phyloP scores from a whole-genome alignment of 1,140 invertebrate species.

The Trinorchestia longiramus region DNA sequence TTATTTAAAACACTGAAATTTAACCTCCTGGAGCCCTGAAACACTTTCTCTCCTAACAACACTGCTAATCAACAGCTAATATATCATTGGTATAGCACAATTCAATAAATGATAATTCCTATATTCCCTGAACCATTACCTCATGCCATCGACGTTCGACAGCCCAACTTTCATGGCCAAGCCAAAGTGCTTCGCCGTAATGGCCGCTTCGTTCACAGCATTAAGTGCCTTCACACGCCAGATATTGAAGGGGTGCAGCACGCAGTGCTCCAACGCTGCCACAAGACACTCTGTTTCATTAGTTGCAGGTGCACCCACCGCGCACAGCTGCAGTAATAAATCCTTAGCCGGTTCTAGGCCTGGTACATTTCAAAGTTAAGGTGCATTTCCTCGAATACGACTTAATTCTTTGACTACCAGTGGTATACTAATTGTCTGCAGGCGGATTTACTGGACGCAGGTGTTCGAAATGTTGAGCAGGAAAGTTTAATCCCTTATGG shows the following conservation, averaged over 20 bases:
- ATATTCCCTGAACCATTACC: neutral
- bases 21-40: no score
- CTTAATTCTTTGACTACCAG: no score
- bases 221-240: slow-evolving; percentile 35
- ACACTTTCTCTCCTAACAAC: no score
- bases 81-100: no score
- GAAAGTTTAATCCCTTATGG: no score
- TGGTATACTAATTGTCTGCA: no score
- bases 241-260: slow-evolving; percentile 3
- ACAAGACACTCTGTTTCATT: neutral
- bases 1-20: no score
- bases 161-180: slow-evolving; percentile 25
- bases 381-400: neutral
- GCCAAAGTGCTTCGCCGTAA: neutral
- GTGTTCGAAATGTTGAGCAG: no score
- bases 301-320: neutral
- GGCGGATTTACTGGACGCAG: no score
- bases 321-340: neutral
- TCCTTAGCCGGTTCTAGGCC: neutral
- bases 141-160: slow-evolving; percentile 22
- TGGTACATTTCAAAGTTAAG: neutral
- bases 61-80: no score
- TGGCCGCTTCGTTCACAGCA: slow-evolving; percentile 19
- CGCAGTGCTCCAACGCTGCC: neutral
- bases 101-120: no score